These are phyloP conservation scores for Spatula clypeata DNA, from an alignment of 2,797 vertebrate species.

Conservation along the genomic window DNA sequence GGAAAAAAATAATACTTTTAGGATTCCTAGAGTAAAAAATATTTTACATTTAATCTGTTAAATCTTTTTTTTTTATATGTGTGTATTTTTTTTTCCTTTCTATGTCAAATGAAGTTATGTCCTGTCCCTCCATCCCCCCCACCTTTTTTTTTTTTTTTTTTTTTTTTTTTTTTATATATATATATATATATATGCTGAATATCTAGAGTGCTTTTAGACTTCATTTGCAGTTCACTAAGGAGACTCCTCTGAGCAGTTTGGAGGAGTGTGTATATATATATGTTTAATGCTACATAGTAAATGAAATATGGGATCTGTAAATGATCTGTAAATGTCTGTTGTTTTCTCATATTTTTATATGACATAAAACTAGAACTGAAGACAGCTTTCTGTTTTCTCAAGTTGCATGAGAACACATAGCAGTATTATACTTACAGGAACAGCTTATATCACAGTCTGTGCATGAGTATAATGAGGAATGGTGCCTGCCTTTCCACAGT, in stretches of 20 bases:
- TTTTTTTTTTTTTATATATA: neutral
- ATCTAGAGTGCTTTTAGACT: neutral
- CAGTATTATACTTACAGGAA: neutral
- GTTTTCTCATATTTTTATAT: neutral
- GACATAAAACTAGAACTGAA: neutral
- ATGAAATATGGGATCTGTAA: neutral
- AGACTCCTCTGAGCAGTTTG: neutral
- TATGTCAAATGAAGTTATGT: neutral
- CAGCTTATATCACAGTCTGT: neutral
- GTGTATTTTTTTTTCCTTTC: neutral
- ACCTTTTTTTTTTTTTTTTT: neutral
- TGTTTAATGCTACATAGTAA: neutral
- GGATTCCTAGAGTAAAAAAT: neutral
- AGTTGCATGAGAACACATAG: neutral
- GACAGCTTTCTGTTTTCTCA: neutral
- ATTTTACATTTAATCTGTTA: neutral
- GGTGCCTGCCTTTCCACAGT: neutral
- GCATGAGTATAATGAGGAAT: neutral
- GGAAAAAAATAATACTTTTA: neutral
- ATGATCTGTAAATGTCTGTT: neutral
- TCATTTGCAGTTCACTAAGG: neutral
- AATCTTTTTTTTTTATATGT: no score
- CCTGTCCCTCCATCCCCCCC: no score
- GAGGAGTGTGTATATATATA: neutral
- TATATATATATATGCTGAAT: neutral